These are phyloP conservation scores for Phortica okadai DNA, from an alignment of 2,888 invertebrate genomes.

Conservation along the genomic window DNA sequence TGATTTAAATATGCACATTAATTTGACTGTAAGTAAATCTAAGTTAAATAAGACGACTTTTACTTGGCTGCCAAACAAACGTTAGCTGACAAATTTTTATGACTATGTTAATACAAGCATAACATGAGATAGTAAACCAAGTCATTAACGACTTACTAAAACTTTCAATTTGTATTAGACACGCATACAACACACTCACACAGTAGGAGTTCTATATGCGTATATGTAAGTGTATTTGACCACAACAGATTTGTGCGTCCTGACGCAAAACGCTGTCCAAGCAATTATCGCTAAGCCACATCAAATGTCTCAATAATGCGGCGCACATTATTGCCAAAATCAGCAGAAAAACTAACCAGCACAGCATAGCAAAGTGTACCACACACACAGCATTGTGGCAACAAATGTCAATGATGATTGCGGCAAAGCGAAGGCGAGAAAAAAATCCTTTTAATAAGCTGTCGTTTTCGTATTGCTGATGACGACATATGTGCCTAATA, in stretches of 20 bases:
- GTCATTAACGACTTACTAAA: constrained; percentile 35
- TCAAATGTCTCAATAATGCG: constrained; percentile 67
- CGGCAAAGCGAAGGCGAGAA: constrained; percentile 47
- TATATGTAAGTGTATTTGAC: background rate
- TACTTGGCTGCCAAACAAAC: no score
- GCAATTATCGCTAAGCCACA: constrained; percentile 65
- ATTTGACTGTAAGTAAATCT: background rate
- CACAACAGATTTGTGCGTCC: constrained; percentile 30
- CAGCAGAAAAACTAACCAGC: constrained; percentile 29
- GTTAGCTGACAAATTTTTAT: constrained; percentile 1
- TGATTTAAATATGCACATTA: constrained; percentile 53
- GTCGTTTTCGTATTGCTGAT: background rate
- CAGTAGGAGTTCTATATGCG: constrained; percentile 5
- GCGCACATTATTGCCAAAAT: constrained; percentile 37
- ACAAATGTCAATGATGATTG: constrained; percentile 53
- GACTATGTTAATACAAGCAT: background rate
- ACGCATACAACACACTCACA: background rate
- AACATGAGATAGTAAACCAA: constrained; percentile 2
- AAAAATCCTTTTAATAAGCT: constrained; percentile 66
- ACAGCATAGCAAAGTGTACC: constrained; percentile 46
- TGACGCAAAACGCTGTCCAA: constrained; percentile 50
- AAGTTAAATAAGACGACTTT: background rate
- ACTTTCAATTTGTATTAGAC: background rate
- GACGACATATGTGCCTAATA: constrained; percentile 66
- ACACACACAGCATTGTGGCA: constrained; percentile 43